Percentiles rank a stretch among this genome's conserved stretches.
Conservation (phyloP, 2,888 invertebrate species). For the Serrognathus titanus region DNA sequence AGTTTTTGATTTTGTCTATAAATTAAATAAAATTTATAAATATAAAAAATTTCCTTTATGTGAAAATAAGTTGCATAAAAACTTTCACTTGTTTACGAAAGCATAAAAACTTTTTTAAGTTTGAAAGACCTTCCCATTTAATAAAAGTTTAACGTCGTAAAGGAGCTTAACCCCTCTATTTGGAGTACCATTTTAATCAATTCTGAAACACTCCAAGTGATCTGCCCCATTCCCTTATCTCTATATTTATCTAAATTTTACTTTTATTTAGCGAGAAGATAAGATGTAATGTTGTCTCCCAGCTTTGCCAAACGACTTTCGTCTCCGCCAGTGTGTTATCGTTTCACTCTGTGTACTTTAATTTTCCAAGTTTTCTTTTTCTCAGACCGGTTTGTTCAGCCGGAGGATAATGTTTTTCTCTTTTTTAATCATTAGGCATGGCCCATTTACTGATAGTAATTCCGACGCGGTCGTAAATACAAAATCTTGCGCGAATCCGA, state of each 20-base stretch:
- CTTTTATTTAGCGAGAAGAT: slow-evolving; percentile 46
- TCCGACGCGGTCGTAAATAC: slow-evolving; percentile 34
- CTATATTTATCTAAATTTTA: slow-evolving; percentile 47
- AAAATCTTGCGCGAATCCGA: slow-evolving; percentile 23
- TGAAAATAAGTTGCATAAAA: no score
- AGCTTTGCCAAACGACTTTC: slow-evolving; percentile 40
- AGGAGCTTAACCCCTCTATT: slow-evolving; percentile 43
- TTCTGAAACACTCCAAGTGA: slow-evolving; percentile 46
- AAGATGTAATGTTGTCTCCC: slow-evolving; percentile 37
- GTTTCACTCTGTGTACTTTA: slow-evolving; percentile 28
- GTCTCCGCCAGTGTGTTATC: slow-evolving; percentile 38
- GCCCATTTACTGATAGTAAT: slow-evolving; percentile 42
- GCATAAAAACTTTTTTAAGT: background rate
- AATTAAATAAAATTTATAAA: no score
- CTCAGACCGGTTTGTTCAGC: slow-evolving; percentile 34
- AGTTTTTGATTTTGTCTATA: no score
- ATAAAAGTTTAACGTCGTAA: slow-evolving; percentile 37
- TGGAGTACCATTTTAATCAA: slow-evolving; percentile 48
- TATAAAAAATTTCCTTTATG: no score
- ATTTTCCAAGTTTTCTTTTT: slow-evolving; percentile 22
- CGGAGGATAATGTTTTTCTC: slow-evolving; percentile 35
- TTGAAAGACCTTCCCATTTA: slow-evolving; percentile 25
- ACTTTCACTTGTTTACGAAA: no score
- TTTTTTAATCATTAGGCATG: slow-evolving; percentile 44
- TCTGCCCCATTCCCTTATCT: slow-evolving; percentile 44